These are phyloP conservation scores for Irena cyanogastra DNA, from an alignment of 2,113 vertebrate genomes.

Conservation along the genomic window DNA sequence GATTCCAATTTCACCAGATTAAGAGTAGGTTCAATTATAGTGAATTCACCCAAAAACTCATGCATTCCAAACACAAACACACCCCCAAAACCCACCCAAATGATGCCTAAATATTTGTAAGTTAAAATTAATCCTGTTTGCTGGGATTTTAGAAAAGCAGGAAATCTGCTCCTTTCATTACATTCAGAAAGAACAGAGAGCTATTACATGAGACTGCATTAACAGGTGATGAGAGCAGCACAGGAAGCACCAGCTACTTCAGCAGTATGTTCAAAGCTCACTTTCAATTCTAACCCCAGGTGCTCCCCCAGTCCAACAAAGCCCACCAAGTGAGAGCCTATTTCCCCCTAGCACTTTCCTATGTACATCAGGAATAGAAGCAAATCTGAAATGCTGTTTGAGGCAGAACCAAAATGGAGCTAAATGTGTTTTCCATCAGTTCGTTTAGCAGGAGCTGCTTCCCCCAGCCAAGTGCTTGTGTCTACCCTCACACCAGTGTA, in stretches of 20 bases:
- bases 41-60: not conserved
- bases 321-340: not conserved
- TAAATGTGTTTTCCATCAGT: not conserved
- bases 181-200: not conserved
- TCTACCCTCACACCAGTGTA: not conserved
- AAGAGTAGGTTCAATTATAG: not conserved
- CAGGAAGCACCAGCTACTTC: not conserved
- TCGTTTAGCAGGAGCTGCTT: not conserved
- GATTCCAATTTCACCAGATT: not conserved
- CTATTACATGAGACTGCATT: not conserved
- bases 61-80: not conserved
- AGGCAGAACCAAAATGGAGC: not conserved
- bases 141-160: not conserved
- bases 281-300: not conserved
- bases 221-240: not conserved
- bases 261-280: not conserved
- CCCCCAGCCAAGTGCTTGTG: not conserved
- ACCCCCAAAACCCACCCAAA: not conserved
- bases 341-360: not conserved
- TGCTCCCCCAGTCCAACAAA: not conserved
- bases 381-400: not conserved
- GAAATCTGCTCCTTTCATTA: not conserved
- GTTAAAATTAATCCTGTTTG: not conserved
- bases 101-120: not conserved
- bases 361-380: not conserved